Conservation (phyloP, 92 coral and sea anemone genomes). For the Meandrina meandrites region DNA sequence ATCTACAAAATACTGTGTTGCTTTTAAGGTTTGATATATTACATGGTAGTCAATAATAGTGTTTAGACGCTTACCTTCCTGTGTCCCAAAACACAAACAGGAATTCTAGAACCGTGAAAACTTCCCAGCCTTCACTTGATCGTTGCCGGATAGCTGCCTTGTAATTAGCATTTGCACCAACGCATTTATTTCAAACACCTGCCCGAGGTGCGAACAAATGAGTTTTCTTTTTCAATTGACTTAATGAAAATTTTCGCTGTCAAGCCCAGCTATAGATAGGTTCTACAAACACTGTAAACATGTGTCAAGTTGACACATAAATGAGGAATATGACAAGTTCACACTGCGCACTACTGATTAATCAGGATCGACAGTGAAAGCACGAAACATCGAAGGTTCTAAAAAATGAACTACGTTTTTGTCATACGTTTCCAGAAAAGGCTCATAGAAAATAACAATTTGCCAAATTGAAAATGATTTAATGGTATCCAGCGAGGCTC, state of each 20-base stretch:
- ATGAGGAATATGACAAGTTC: neutral
- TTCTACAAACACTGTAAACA: neutral
- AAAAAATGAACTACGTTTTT: neutral
- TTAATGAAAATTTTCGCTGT: constrained; percentile 10
- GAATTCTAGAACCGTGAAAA: neutral
- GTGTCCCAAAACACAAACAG: neutral
- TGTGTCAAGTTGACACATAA: neutral
- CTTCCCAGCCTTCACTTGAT: neutral
- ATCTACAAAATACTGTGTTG: neutral
- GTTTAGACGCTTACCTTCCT: neutral
- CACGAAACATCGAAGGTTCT: neutral
- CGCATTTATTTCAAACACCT: constrained; percentile 5
- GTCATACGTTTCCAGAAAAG: neutral
- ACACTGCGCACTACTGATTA: neutral
- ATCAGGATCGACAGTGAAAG: neutral
- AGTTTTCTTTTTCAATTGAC: constrained; percentile 1
- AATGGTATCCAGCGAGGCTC: neutral
- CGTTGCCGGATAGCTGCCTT: neutral
- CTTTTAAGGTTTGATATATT: neutral
- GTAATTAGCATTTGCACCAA: neutral
- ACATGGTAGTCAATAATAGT: neutral
- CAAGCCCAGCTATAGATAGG: neutral
- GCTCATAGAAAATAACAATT: neutral
- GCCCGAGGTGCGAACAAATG: neutral
- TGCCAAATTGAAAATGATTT: neutral